These are phyloP conservation scores for Scarus forsteni DNA, from an alignment of 2,797 vertebrate species.

Conservation along the genomic window DNA sequence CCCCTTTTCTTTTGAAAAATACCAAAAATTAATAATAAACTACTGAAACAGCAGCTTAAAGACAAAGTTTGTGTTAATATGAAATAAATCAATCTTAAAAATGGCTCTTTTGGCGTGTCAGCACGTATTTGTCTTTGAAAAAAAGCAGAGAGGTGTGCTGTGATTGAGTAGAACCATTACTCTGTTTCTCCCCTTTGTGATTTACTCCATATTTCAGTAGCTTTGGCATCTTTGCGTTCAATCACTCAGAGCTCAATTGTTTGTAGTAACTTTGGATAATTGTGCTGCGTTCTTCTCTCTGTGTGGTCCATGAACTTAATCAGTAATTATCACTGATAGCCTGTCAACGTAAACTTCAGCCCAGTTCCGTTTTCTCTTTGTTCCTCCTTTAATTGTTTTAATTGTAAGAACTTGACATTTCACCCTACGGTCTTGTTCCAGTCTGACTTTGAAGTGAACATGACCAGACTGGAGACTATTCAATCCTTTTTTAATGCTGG, in stretches of 20 bases:
- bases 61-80: too few relatives aligned
- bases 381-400: background rate
- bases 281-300: background rate
- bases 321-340: slow-evolving; percentile 22
- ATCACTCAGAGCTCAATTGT: slow-evolving; percentile 6
- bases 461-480: background rate
- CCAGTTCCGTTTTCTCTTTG: background rate
- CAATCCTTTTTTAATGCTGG: background rate
- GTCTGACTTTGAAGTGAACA: background rate
- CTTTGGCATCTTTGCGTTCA: slow-evolving; percentile 13
- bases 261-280: slow-evolving; percentile 6
- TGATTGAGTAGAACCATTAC: background rate
- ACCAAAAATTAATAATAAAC: too few relatives aligned
- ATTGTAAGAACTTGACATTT: background rate
- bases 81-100: too few relatives aligned
- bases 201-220: background rate
- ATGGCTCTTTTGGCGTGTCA: too few relatives aligned
- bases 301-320: slow-evolving; percentile 11
- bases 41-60: too few relatives aligned
- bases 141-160: background rate
- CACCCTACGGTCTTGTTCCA: background rate
- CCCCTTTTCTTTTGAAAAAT: too few relatives aligned
- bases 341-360: slow-evolving; percentile 10
- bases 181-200: background rate
- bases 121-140: background rate